These are phyloP conservation scores for Chalcosyrphus nemorum DNA, from an alignment of 2,888 invertebrate genomes.

Conservation along the genomic window DNA sequence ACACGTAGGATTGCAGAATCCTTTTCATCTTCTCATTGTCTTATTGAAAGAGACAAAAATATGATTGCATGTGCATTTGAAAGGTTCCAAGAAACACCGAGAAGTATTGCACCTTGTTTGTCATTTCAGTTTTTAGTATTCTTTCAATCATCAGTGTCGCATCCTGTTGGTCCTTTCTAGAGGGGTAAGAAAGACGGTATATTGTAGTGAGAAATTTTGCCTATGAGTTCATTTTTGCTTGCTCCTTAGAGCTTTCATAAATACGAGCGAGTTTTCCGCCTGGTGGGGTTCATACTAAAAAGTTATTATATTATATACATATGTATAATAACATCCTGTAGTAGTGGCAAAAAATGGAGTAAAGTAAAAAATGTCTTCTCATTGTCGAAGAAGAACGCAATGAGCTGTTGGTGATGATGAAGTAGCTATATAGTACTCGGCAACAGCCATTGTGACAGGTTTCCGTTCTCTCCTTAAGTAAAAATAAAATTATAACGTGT, in stretches of 20 bases:
- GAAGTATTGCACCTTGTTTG: conserved; percentile 58
- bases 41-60: too few relatives aligned
- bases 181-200: too few relatives aligned
- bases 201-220: conserved; percentile 36
- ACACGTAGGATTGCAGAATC: conserved; percentile 53
- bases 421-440: conserved; percentile 30
- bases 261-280: conserved; percentile 27
- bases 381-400: too few relatives aligned
- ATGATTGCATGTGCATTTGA: too few relatives aligned
- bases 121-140: conserved; percentile 46
- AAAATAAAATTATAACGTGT: not conserved
- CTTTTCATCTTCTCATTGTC: conserved; percentile 19
- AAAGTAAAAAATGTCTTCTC: conserved; percentile 35
- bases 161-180: conserved; percentile 12
- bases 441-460: conserved; percentile 51
- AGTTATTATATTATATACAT: conserved; percentile 45
- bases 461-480: not conserved
- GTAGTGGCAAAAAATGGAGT: conserved; percentile 42
- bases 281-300: conserved; percentile 36
- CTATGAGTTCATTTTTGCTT: not conserved
- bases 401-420: not conserved
- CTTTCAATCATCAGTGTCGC: not conserved
- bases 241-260: not conserved
- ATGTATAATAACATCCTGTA: conserved; percentile 62
- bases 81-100: too few relatives aligned